Percentiles rank a stretch among this genome's conserved stretches.
Evolutionary conservation across 2,113 vertebrate genomes (phyloP).

Genomic region (Corythaixoides concolor): DNA sequence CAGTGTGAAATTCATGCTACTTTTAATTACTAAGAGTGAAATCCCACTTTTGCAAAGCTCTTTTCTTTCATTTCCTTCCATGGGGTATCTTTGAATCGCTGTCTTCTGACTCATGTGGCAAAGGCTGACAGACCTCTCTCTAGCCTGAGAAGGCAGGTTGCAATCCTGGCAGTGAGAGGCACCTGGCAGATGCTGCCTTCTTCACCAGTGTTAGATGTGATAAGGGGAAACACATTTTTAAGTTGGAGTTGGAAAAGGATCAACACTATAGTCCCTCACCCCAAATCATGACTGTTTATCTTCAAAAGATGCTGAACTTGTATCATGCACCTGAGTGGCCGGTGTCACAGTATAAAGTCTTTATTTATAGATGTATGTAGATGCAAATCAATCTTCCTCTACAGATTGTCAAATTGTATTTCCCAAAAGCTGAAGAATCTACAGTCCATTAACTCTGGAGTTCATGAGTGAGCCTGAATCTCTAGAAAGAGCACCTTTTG

Average conservation of each 20-base stretch:
- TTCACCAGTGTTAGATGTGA: not conserved
- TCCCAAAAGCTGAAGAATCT: not conserved
- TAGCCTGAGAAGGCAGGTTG: not conserved
- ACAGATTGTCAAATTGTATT: not conserved
- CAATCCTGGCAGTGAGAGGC: not conserved
- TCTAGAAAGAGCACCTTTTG: not conserved
- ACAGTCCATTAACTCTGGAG: not conserved
- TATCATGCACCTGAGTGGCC: not conserved
- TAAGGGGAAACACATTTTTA: not conserved
- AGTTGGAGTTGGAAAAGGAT: not conserved
- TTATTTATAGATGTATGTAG: not conserved
- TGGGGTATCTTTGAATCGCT: not conserved
- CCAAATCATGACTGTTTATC: not conserved
- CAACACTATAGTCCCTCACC: not conserved
- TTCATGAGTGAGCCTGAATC: not conserved
- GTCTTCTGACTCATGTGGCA: not conserved
- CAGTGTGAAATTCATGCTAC: not conserved
- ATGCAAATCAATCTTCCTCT: not conserved
- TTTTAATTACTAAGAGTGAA: not conserved
- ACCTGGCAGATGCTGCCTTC: not conserved
- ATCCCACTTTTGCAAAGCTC: not conserved
- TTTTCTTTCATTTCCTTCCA: not conserved
- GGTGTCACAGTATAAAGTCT: not conserved
- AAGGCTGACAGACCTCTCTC: not conserved
- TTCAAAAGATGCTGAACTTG: not conserved